Conservation (phyloP, 2,888 invertebrate species). For the Drosophila gaucha region DNA sequence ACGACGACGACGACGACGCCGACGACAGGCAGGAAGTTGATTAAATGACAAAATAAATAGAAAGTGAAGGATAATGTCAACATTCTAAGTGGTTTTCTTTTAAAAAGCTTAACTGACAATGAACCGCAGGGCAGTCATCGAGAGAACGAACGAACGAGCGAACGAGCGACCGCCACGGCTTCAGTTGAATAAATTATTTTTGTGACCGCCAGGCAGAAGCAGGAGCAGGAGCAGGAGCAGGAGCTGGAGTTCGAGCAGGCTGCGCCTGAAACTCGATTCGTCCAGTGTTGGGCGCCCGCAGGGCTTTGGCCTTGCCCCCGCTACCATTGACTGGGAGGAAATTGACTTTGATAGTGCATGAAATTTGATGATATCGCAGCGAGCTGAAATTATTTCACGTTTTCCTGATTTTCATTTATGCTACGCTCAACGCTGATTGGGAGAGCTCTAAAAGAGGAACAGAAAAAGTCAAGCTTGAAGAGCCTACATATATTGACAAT, state of each 20-base stretch:
- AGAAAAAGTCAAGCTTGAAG: neutral
- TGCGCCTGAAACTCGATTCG: conserved; percentile 26
- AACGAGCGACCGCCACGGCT: conserved; percentile 54
- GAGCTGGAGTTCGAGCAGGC: neutral
- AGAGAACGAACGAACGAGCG: conserved; percentile 21
- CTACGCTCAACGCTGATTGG: conserved; percentile 3
- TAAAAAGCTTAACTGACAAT: conserved; percentile 78
- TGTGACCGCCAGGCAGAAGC: conserved; percentile 47
- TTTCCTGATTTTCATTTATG: conserved; percentile 39
- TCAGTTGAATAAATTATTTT: conserved; percentile 80
- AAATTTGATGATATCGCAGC: conserved; percentile 74
- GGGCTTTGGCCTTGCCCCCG: conserved; percentile 2
- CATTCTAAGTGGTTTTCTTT: conserved; percentile 82
- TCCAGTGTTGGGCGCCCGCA: neutral
- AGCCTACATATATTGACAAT: conserved; percentile 1
- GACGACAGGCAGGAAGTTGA: conserved; percentile 74
- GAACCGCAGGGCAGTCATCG: conserved; percentile 75
- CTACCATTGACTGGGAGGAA: conserved; percentile 51
- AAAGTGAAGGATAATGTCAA: conserved; percentile 81
- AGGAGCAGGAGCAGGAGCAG: neutral
- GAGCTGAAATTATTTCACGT: conserved; percentile 58
- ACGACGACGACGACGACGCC: conserved; percentile 33
- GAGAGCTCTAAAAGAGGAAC: neutral
- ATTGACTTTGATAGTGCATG: conserved; percentile 80
- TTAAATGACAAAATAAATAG: conserved; percentile 82